phyloP scores from a whole-genome alignment of 1,140 invertebrate species.

The Cyphomyrmex costatus region DNA sequence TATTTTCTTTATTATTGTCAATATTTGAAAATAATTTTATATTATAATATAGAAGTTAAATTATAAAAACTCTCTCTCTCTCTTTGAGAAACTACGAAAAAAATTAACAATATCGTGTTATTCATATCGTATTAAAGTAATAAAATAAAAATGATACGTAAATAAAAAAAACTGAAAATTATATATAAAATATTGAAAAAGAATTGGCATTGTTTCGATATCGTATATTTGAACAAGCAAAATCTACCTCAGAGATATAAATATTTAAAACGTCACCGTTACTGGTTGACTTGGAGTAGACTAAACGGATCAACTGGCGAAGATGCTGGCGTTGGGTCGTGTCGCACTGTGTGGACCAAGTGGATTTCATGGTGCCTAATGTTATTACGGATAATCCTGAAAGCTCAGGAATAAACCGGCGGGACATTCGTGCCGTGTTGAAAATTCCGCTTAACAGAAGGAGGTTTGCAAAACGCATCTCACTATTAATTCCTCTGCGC shows the following conservation, averaged over 20 bases:
- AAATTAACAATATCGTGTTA: background rate
- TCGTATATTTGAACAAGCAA: background rate
- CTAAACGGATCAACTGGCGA: slow-evolving; percentile 39
- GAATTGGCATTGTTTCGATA: background rate
- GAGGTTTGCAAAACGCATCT: slow-evolving; percentile 9
- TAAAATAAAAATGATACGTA: background rate
- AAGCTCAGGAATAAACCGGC: slow-evolving; percentile 16
- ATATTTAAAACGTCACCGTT: slow-evolving; percentile 6
- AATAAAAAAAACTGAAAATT: background rate
- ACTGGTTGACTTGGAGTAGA: background rate
- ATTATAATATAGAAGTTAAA: background rate
- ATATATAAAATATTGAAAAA: background rate
- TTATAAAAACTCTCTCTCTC: too few species aligned
- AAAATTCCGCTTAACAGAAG: background rate
- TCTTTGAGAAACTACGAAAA: background rate
- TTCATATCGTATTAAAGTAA: background rate
- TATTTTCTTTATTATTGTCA: background rate
- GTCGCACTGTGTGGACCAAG: slow-evolving; percentile 57
- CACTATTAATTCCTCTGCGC: background rate
- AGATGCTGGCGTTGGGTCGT: slow-evolving; percentile 1
- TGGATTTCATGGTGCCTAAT: slow-evolving; percentile 69
- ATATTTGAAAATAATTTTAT: background rate
- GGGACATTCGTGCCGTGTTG: background rate
- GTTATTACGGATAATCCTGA: slow-evolving; percentile 40
- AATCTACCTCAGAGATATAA: background rate